Conservation (phyloP, 2,113 vertebrate species). For the Thryonomys swinderianus region DNA sequence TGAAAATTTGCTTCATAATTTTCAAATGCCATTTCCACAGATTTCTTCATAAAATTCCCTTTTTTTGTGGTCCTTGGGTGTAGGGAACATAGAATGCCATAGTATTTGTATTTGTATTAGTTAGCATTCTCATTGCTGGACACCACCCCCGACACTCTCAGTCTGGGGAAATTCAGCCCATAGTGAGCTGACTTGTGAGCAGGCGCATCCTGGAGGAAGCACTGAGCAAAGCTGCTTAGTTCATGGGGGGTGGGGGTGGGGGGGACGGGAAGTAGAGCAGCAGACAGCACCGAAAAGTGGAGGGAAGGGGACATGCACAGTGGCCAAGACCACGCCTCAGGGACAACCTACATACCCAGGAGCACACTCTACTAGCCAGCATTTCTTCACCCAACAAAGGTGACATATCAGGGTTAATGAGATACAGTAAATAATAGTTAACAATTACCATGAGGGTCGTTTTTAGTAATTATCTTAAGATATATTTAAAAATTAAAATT, state of each 20-base stretch:
- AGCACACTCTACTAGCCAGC: background rate
- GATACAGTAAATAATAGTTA: background rate
- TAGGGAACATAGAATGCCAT: background rate
- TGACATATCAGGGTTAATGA: background rate
- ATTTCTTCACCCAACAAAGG: background rate
- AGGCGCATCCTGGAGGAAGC: background rate
- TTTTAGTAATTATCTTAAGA: conserved; percentile 58
- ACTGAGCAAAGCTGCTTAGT: background rate
- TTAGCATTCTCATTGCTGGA: background rate
- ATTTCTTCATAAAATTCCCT: background rate
- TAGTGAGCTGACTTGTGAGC: background rate
- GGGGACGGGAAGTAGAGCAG: background rate
- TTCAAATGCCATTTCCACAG: conserved; percentile 29
- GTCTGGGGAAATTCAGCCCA: too few species aligned
- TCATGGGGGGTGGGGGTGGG: too few species aligned
- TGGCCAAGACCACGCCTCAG: background rate
- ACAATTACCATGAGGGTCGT: background rate
- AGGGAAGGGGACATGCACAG: background rate
- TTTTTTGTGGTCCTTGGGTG: background rate
- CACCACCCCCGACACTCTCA: background rate
- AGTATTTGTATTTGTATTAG: background rate
- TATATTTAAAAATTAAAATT: conserved; percentile 25
- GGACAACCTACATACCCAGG: background rate
- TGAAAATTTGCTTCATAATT: conserved; percentile 14
- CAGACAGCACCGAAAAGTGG: background rate